Evolutionary conservation across 2,888 invertebrate species (phyloP).

Genomic region (Acanthosepion esculentum): DNA sequence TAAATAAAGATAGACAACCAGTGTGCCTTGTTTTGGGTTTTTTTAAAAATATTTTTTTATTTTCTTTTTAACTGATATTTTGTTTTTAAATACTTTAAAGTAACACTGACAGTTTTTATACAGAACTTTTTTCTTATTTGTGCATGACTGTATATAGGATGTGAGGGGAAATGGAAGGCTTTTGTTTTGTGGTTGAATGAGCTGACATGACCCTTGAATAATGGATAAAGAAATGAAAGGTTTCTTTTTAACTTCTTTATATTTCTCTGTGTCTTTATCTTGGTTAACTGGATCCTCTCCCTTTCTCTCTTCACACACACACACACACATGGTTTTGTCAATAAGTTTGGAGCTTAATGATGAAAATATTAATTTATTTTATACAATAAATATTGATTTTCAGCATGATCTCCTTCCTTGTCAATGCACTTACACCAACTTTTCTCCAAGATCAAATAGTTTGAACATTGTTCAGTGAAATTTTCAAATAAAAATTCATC

Average conservation of each 20-base stretch:
- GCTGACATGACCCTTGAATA: constrained; percentile 33
- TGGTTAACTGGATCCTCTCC: not conserved
- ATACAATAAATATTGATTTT: too few species aligned
- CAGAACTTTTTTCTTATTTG: not conserved
- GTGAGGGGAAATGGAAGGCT: not conserved
- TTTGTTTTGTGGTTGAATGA: not conserved
- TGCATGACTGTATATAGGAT: not conserved
- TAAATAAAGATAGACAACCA: not conserved
- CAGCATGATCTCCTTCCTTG: too few species aligned
- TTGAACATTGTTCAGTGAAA: too few species aligned
- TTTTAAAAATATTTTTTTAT: not conserved
- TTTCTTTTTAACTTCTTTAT: not conserved
- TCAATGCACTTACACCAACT: too few species aligned
- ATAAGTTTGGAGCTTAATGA: too few species aligned
- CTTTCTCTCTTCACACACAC: not conserved
- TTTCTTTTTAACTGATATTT: not conserved
- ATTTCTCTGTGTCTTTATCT: not conserved
- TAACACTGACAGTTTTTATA: not conserved
- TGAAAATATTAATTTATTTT: too few species aligned
- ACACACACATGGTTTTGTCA: too few species aligned
- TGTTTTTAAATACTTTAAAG: not conserved
- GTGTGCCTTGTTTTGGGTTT: not conserved
- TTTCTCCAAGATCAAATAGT: too few species aligned
- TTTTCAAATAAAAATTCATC: too few species aligned
- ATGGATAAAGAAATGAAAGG: not conserved